phyloP scores from a whole-genome alignment of 2,113 vertebrate species.

The Cephalopholis sonnerati region DNA sequence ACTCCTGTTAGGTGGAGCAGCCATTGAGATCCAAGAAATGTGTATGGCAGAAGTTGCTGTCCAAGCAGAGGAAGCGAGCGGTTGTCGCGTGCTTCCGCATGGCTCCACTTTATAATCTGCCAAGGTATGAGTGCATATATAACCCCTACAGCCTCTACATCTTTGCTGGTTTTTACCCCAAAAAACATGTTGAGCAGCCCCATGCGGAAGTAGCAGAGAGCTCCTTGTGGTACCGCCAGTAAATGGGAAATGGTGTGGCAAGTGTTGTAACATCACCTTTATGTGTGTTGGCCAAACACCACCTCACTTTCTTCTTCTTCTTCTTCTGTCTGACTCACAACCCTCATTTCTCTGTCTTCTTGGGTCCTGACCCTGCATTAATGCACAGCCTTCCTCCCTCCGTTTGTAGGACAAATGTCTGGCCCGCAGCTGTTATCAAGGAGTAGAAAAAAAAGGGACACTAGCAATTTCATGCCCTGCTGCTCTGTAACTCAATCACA shows the following conservation, averaged over 20 bases:
- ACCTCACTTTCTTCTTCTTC: neutral
- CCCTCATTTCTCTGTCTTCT: constrained; percentile 31
- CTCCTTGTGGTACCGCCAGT: neutral
- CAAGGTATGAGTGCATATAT: constrained; percentile 86
- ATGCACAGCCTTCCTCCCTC: constrained; percentile 50
- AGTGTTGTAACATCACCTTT: constrained; percentile 15
- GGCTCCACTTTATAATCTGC: constrained; percentile 97
- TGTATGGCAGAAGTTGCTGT: constrained; percentile 97
- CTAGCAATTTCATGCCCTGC: constrained; percentile 79
- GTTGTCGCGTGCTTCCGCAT: constrained; percentile 99
- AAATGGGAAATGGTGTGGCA: constrained; percentile 12
- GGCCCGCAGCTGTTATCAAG: constrained; percentile 73
- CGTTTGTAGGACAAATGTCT: constrained; percentile 75
- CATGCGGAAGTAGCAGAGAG: neutral
- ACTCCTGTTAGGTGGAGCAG: constrained; percentile 91
- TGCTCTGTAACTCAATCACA: constrained; percentile 82
- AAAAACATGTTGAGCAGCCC: neutral
- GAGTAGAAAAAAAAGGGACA: constrained; percentile 67
- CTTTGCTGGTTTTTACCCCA: neutral
- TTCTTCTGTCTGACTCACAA: constrained; percentile 27
- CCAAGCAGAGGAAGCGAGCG: constrained; percentile 97
- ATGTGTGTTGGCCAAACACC: constrained; percentile 11
- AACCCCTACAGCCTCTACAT: neutral
- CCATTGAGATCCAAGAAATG: constrained; percentile 97
- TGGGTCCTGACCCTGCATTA: constrained; percentile 70